phyloP scores from a whole-genome alignment of 2,888 invertebrate genomes.

The Aphodius granarius region DNA sequence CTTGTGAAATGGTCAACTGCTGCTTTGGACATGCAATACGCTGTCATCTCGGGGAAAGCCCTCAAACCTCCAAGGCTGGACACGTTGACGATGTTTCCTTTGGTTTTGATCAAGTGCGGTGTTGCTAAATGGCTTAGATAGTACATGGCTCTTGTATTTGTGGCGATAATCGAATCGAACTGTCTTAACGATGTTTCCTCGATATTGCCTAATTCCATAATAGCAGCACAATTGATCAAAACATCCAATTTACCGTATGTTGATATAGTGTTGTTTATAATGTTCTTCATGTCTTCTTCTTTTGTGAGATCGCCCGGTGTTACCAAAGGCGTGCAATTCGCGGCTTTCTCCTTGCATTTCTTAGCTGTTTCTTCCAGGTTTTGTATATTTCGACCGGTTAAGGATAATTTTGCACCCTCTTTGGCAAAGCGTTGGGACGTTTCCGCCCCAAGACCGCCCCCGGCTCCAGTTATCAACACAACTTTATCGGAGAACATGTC shows the following conservation, averaged over 20 bases:
- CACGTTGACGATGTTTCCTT: constrained; percentile 55
- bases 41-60: neutral
- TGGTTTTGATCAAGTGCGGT: constrained; percentile 64
- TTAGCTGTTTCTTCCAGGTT: constrained; percentile 66
- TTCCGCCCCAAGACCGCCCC: constrained; percentile 84
- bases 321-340: constrained; percentile 41
- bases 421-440: constrained; percentile 76
- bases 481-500: constrained; percentile 66
- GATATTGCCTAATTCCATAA: constrained; percentile 53
- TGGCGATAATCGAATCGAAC: constrained; percentile 59
- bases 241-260: constrained; percentile 51
- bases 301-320: constrained; percentile 43
- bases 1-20: constrained; percentile 64
- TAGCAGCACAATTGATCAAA: constrained; percentile 60
- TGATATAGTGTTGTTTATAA: constrained; percentile 49
- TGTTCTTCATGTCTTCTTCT: constrained; percentile 48
- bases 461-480: constrained; percentile 76
- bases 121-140: constrained; percentile 67
- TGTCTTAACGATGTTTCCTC: constrained; percentile 41
- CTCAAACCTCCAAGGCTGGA: constrained; percentile 19
- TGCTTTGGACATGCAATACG: constrained; percentile 57
- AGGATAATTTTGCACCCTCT: constrained; percentile 73
- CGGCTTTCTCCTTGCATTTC: constrained; percentile 55
- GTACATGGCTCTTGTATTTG: constrained; percentile 67
- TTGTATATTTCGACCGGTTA: constrained; percentile 69